Conservation (phyloP, 1,140 invertebrate genomes). For the Polypedilum vanderplanki region DNA sequence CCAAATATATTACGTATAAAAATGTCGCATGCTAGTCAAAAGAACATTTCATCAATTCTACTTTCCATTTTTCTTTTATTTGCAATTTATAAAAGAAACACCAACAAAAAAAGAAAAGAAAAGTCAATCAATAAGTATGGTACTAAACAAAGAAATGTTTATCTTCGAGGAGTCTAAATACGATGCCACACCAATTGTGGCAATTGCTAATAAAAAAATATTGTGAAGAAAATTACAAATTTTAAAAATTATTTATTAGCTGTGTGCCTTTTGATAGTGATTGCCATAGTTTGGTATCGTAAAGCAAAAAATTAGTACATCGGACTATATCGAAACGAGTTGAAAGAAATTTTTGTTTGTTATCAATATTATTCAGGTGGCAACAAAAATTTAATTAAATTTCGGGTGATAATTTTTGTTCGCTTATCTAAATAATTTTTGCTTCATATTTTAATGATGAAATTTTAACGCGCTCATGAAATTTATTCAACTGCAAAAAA, state of each 20-base stretch:
- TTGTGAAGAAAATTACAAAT: constrained; percentile 28
- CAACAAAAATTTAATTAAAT: neutral
- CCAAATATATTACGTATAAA: too few species aligned
- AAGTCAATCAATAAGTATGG: too few species aligned
- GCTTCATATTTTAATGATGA: neutral
- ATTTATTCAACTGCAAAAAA: neutral
- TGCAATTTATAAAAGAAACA: too few species aligned
- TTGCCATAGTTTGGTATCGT: constrained; percentile 23
- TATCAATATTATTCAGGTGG: neutral
- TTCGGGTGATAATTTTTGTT: neutral
- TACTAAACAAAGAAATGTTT: neutral
- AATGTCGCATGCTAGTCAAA: too few species aligned
- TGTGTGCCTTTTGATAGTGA: constrained; percentile 23
- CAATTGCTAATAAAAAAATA: constrained; percentile 24
- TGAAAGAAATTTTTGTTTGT: neutral
- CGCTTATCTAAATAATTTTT: neutral
- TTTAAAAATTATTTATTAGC: constrained; percentile 29
- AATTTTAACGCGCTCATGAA: constrained; percentile 1
- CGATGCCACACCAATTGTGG: neutral
- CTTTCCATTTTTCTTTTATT: too few species aligned
- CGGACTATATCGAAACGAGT: neutral
- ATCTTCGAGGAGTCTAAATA: neutral
- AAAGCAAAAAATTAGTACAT: neutral
- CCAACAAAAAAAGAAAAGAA: too few species aligned
- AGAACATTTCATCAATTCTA: too few species aligned